Base-by-base conservation (phyloP, 2,797 vertebrate genomes). In the Enteromius mattozi region DNA sequence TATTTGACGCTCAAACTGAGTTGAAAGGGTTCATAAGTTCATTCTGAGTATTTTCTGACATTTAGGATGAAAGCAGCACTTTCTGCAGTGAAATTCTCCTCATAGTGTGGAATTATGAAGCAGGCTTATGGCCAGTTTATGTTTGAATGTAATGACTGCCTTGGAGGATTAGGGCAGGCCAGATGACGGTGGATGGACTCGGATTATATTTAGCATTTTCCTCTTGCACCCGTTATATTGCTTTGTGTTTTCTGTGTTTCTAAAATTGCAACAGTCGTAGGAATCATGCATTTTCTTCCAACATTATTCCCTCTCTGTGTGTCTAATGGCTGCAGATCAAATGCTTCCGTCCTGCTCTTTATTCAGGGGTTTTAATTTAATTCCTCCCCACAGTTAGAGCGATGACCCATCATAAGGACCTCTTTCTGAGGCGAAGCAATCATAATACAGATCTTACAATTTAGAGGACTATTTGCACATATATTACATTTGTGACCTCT, bases 141-240 rank as follows among this genome's bases (percentile, higher is more conserved):
- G 80, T 83, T 75, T 42, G 76, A 82, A 85, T 85, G 70, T 86
- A 88, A 82, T 86, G 86, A 84, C 84, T 86, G 77, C 54, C 80
- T 88, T 47, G 75, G 35, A 87, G 80, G 90, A 91, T 89, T 88
- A 89, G 82, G 56, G 82, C 19, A 70, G 80, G 80, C 63, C 77
- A 82, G 84, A 89, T 86, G 84, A 86, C 69, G 54, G 76, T 76
- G 83, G 83, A 88, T 88, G n/a, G 61, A 81, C 51, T 66, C 85
- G 68, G 86, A 88, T 88, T 88, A 84, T 83, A 86, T 86, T 86
- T 78, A 40, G 61, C 56, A 24, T 78, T 82, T 87, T 37, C 37
- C 7, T 40, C n/a, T 47, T 63, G 42, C 47, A 9, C 51, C 74
- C 77, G 8, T 65, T 66, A 54, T 12, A 72, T 85, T 79, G 35